Evolutionary conservation across 2,888 invertebrate genomes (phyloP).

Genomic region (Eledone cirrhosa): DNA sequence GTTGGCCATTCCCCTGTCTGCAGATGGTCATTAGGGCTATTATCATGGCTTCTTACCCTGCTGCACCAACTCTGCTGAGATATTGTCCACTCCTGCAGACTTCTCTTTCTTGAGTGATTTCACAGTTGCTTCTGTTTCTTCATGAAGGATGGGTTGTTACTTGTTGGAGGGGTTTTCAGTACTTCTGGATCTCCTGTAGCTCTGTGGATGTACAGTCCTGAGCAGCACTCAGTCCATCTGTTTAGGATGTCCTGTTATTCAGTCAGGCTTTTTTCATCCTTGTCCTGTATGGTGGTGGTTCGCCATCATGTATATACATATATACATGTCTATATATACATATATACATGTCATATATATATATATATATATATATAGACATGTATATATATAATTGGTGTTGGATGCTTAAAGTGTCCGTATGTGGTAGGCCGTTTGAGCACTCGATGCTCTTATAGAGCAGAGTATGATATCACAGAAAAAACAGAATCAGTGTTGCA

Average conservation of each 20-base stretch:
- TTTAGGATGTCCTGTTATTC: conserved; percentile 30
- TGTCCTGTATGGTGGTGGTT: too few relatives aligned
- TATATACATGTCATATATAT: too few relatives aligned
- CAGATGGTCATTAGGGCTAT: neutral
- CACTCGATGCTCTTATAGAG: too few relatives aligned
- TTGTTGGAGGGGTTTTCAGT: neutral
- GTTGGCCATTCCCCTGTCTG: neutral
- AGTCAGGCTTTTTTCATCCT: neutral
- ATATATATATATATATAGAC: too few relatives aligned
- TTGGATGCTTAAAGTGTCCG: too few relatives aligned
- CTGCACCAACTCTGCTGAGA: conserved; percentile 32
- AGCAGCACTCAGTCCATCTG: conserved; percentile 35
- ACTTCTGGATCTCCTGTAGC: conserved; percentile 18
- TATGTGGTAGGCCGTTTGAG: too few relatives aligned
- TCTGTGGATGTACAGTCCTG: conserved; percentile 32
- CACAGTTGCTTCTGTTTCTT: conserved; percentile 34
- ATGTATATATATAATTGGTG: too few relatives aligned
- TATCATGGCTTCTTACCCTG: neutral
- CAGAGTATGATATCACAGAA: too few relatives aligned
- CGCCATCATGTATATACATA: too few relatives aligned
- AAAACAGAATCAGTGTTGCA: too few relatives aligned
- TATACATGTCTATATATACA: too few relatives aligned
- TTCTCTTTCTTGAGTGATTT: conserved; percentile 36
- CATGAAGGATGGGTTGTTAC: conserved; percentile 27
- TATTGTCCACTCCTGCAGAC: conserved; percentile 34